These are phyloP conservation scores for Lagodon rhomboides DNA, from an alignment of 2,797 vertebrate genomes.

Conservation along the genomic window DNA sequence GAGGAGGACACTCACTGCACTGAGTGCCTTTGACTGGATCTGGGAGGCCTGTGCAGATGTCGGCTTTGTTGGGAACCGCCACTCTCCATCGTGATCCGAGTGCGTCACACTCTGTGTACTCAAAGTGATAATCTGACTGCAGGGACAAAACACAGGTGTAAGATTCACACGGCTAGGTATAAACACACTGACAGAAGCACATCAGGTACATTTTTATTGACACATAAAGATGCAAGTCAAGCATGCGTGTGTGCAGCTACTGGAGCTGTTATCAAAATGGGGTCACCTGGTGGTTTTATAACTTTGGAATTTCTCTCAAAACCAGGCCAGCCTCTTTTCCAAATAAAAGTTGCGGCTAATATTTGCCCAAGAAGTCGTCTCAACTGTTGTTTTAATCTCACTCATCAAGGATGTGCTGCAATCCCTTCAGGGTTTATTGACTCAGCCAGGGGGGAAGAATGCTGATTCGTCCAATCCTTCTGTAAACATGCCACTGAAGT, in stretches of 20 bases:
- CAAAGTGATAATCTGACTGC: conserved; percentile 98
- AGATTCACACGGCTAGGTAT: conserved; percentile 52
- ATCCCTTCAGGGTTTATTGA: conserved; percentile 67
- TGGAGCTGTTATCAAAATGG: not conserved
- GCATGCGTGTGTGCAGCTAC: not conserved
- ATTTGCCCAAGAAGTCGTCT: conserved; percentile 73
- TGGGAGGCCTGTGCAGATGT: conserved; percentile 95
- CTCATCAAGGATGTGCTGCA: conserved; percentile 80
- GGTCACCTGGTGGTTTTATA: not conserved
- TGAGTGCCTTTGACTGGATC: conserved; percentile 94
- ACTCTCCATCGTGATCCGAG: conserved; percentile 94
- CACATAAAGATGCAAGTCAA: not conserved
- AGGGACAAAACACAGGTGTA: conserved; percentile 62
- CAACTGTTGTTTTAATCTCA: conserved; percentile 67
- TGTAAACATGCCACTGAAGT: conserved; percentile 65
- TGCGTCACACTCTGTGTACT: conserved; percentile 96
- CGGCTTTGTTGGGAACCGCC: conserved; percentile 92
- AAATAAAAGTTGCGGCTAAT: conserved; percentile 80
- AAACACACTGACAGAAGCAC: not conserved
- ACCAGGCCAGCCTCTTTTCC: conserved; percentile 74
- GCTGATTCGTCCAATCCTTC: conserved; percentile 61
- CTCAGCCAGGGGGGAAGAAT: conserved; percentile 40
- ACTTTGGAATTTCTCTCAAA: conserved; percentile 30
- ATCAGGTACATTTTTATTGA: not conserved
- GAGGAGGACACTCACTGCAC: conserved; percentile 88